Percentiles rank a stretch among this genome's conserved stretches.
These are phyloP conservation scores for Drosophila picticornis DNA, from an alignment of 2,888 invertebrate species.

Conservation along the genomic window DNA sequence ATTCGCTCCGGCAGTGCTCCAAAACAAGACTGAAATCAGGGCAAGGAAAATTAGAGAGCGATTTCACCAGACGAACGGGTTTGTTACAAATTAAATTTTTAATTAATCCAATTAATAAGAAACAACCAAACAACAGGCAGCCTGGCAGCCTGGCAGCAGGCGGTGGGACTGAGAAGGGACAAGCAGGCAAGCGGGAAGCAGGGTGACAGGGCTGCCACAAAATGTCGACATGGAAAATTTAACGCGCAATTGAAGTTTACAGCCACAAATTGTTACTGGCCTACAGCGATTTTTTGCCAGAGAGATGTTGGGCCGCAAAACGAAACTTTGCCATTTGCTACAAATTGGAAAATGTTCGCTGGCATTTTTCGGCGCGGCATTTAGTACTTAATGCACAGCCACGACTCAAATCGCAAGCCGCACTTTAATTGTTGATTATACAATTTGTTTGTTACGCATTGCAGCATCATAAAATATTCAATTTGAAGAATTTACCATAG, in stretches of 20 bases:
- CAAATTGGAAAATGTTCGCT: constrained; percentile 60
- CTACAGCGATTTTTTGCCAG: constrained; percentile 23
- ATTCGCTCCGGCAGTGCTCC: constrained; percentile 3
- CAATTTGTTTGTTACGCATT: constrained; percentile 51
- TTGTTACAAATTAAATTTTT: constrained; percentile 74
- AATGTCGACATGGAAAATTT: constrained; percentile 70
- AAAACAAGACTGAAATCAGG: constrained; percentile 18
- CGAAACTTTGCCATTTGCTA: constrained; percentile 68
- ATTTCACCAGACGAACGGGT: constrained; percentile 46
- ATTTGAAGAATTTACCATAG: constrained; percentile 45
- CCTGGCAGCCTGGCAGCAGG: not conserved
- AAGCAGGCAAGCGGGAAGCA: not conserved
- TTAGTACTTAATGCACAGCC: constrained; percentile 60
- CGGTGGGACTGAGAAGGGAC: not conserved
- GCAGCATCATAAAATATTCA: constrained; percentile 60
- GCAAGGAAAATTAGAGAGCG: constrained; percentile 31
- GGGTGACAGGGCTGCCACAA: constrained; percentile 23
- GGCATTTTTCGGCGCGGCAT: constrained; percentile 23
- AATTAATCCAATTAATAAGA: constrained; percentile 78
- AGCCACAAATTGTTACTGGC: constrained; percentile 59
- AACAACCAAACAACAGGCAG: constrained; percentile 17
- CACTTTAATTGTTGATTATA: constrained; percentile 72
- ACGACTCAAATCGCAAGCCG: constrained; percentile 52
- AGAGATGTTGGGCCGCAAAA: constrained; percentile 31
- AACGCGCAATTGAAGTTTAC: constrained; percentile 80